phyloP scores from a whole-genome alignment of 2,888 invertebrate species.

The Neoaliturus tenellus region DNA sequence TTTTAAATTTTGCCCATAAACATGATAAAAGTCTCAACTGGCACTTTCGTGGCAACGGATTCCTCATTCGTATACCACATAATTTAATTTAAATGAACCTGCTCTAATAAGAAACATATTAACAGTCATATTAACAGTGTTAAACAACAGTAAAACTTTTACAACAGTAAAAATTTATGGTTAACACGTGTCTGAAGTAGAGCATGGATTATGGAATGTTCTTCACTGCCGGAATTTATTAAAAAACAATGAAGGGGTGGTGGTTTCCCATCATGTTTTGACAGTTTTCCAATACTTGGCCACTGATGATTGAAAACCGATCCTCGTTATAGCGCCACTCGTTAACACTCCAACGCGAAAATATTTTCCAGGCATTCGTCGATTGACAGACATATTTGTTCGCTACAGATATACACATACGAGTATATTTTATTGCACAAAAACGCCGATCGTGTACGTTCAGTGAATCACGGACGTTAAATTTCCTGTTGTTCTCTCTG shows the following conservation, averaged over 20 bases:
- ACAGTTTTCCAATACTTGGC: conserved; percentile 26
- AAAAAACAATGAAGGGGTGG: background rate
- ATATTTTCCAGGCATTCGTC: background rate
- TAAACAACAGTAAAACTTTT: too few relatives aligned
- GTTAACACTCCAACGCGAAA: background rate
- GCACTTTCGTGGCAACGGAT: too few relatives aligned
- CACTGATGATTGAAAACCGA: conserved; percentile 19
- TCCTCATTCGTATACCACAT: too few relatives aligned
- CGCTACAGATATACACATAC: too few relatives aligned
- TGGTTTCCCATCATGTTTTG: conserved; percentile 14
- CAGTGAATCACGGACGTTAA: too few relatives aligned
- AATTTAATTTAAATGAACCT: background rate
- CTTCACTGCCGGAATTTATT: background rate
- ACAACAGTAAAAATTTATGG: background rate
- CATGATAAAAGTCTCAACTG: too few relatives aligned
- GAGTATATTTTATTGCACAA: too few relatives aligned
- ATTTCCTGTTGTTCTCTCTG: background rate
- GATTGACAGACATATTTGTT: background rate
- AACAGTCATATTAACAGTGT: background rate
- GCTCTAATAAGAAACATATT: background rate
- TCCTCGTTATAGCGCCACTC: conserved; percentile 19
- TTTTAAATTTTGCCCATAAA: too few relatives aligned
- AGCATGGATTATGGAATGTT: background rate
- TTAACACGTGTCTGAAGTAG: background rate
- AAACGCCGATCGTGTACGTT: too few relatives aligned